Percentiles rank a stretch among this genome's conserved stretches.
phyloP scores from a whole-genome alignment of 2,113 vertebrate species.

The Natator depressus region DNA sequence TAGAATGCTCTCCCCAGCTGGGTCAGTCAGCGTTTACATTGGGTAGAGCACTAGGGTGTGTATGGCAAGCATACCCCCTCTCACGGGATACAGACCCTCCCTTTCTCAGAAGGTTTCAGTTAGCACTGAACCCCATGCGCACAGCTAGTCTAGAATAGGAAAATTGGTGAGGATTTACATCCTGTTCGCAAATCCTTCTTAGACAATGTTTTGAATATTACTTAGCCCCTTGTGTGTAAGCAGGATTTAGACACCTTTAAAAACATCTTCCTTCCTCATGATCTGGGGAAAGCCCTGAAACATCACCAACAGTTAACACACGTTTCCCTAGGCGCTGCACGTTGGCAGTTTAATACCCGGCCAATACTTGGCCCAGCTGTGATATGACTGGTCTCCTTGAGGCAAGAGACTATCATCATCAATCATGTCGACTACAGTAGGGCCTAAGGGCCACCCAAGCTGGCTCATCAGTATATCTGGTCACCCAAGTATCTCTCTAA shows the following conservation, averaged over 20 bases:
- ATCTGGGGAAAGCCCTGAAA: background rate
- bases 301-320: too few species aligned
- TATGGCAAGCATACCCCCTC: background rate
- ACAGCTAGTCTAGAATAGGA: background rate
- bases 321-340: background rate
- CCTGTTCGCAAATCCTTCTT: background rate
- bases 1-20: background rate
- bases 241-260: background rate
- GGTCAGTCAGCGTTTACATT: background rate
- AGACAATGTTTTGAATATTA: too few species aligned
- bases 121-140: background rate
- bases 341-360: background rate
- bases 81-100: background rate
- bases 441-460: background rate
- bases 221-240: background rate
- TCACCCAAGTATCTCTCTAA: background rate
- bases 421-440: too few species aligned
- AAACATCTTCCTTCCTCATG: background rate
- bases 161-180: background rate
- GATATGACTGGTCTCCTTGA: too few species aligned
- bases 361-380: background rate
- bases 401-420: background rate
- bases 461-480: background rate
- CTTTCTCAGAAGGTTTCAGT: background rate
- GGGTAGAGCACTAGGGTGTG: background rate